Conservation (phyloP, 2,113 vertebrate species). For the Strigops habroptila region DNA sequence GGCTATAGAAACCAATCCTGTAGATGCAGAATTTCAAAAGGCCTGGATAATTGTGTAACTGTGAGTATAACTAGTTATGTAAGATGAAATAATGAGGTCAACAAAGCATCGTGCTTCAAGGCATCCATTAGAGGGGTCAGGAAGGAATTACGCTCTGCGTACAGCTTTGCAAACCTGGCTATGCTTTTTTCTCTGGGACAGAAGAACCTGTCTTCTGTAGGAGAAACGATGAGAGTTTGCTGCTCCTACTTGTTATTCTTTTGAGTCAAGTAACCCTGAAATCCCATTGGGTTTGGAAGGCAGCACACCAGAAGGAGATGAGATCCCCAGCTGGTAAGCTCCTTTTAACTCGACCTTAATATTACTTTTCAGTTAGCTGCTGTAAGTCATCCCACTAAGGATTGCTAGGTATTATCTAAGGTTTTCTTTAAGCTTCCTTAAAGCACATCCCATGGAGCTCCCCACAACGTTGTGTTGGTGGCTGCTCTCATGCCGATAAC, state of each 20-base stretch:
- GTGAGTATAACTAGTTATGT: background rate
- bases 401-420: background rate
- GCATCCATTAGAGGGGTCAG: background rate
- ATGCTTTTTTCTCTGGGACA: background rate
- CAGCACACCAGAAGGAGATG: background rate
- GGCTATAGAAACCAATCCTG: background rate
- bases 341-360: background rate
- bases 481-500: rapidly evolving
- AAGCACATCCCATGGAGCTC: background rate
- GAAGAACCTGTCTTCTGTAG: background rate
- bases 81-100: conserved; percentile 15
- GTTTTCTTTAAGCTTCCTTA: background rate
- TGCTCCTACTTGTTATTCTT: background rate
- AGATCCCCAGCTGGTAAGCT: background rate
- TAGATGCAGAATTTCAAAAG: background rate
- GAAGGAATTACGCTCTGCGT: background rate
- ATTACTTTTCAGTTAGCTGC: background rate
- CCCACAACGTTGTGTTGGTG: background rate
- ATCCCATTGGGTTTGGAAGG: background rate
- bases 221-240: background rate
- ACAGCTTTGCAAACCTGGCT: background rate
- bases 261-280: background rate
- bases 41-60: background rate
- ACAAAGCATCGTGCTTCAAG: background rate
- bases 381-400: background rate